Evolutionary conservation across 2,113 vertebrate genomes (phyloP), one percentile per base, ranked within the genome.

Genomic region (Saguinus midas): DNA sequence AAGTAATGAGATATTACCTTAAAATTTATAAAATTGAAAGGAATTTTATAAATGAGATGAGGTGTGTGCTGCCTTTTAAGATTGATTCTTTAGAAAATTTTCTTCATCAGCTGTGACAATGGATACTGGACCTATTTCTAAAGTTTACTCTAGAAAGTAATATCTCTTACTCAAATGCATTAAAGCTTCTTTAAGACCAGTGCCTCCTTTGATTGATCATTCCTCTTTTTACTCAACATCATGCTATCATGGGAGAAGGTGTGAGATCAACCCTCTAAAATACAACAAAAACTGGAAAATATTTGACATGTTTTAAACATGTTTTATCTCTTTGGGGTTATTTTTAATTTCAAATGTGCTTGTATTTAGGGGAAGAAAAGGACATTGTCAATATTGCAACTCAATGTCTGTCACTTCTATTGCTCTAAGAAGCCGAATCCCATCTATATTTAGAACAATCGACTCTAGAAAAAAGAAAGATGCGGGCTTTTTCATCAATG

Each of bases 401-500:
- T 20, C 85, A 57, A 45, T 82, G 96, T 95, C 94, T 68, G 94
- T 96, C 58, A 82, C 14, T 66, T 25, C 21, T n/a, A 0, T 76
- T 89, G 78, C 82, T 90, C 43, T 66, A 12, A 76, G 55, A 93
- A 85, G 80, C 13, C 66, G 29, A 11, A 11, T n/a, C 45, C 50
- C 37, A n/a, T 70, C 94, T 97, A 86, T 96, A 96, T 97, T 97
- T 90, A 94, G 93, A 94, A 18, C 4, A 76, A 32, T 43, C 87
- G 84, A 82, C 96, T 97, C 5, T 6, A 72, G 40, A 79, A 23
- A 83, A 79, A 88, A 11, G 40, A 48, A 93, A 82, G 87, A 90
- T 84, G 43, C 87, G 32, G 40, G 25, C 3, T 91, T 8, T 92
- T 84, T 97, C 61, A 94, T 95, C 83, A 97, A 50, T 86, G 91